These are phyloP conservation scores for Cepphus grylle DNA, from an alignment of 2,113 vertebrate genomes.

Conservation along the genomic window DNA sequence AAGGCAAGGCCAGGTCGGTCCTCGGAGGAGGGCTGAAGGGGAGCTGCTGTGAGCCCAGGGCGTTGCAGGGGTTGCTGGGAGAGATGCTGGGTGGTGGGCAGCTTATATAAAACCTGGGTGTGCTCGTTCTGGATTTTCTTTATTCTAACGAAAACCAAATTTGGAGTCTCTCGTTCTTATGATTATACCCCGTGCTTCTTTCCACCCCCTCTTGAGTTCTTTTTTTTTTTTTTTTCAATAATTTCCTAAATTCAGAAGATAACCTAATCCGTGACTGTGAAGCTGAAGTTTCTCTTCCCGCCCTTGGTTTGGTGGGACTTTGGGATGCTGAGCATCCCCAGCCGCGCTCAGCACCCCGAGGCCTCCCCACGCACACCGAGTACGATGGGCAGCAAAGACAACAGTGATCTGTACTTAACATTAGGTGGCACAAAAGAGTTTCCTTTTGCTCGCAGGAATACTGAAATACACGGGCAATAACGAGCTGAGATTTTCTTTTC, in stretches of 20 bases:
- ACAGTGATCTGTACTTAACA: constrained; percentile 64
- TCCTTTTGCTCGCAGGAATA: constrained; percentile 28
- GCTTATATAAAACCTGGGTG: background rate
- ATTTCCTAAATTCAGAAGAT: background rate
- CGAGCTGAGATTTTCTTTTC: background rate
- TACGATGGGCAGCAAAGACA: background rate
- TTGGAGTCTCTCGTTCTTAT: background rate
- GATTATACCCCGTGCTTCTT: background rate
- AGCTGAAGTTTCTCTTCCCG: background rate
- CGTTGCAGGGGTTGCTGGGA: background rate
- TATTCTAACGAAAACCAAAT: background rate
- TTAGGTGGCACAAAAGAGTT: constrained; percentile 73
- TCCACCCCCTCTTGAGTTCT: background rate
- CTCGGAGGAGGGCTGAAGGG: background rate
- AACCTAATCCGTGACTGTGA: background rate
- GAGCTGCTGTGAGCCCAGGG: background rate
- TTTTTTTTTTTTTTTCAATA: background rate
- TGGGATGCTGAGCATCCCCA: background rate
- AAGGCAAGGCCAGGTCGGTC: background rate
- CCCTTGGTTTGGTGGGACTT: background rate
- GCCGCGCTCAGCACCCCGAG: background rate
- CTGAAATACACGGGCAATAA: background rate
- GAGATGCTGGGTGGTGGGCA: background rate
- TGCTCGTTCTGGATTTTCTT: background rate
- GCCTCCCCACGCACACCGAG: background rate